Evolutionary conservation across 1,140 invertebrate genomes (phyloP).

Genomic region (Drosophila aff.): DNA sequence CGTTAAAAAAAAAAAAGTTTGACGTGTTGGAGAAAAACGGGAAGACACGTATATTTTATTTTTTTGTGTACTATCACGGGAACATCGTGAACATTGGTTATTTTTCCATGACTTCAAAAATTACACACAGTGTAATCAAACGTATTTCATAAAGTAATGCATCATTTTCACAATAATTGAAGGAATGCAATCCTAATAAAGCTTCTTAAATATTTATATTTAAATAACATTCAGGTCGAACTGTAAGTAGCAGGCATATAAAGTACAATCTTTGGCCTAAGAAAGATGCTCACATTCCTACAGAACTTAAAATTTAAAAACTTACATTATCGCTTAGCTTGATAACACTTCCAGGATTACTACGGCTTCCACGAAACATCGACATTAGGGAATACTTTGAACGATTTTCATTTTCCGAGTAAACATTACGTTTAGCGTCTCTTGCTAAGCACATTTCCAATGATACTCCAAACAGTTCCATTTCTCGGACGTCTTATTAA

Average conservation of each 20-base stretch:
- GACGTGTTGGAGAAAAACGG: too few species aligned
- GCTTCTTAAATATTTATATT: too few species aligned
- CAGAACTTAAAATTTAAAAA: background rate
- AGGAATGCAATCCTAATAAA: too few species aligned
- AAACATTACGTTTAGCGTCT: conserved; percentile 85
- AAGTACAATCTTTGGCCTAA: background rate
- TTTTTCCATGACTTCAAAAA: too few species aligned
- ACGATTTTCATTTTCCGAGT: conserved; percentile 18
- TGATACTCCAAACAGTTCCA: conserved; percentile 92
- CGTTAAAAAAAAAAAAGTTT: too few species aligned
- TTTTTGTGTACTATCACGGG: too few species aligned
- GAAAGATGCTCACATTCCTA: background rate
- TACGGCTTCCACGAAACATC: conserved; percentile 54
- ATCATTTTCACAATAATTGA: too few species aligned
- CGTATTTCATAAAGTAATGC: too few species aligned
- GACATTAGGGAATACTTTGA: conserved; percentile 67
- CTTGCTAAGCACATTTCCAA: conserved; percentile 93
- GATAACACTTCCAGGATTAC: conserved; percentile 26
- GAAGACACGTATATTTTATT: too few species aligned
- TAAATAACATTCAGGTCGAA: too few species aligned
- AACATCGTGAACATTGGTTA: too few species aligned
- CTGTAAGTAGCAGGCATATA: background rate
- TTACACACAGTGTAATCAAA: too few species aligned
- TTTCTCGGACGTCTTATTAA: conserved; percentile 35
- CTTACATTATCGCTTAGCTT: conserved; percentile 69